A percentile compares a stretch with the other conserved stretches of the same genome.
phyloP scores from a whole-genome alignment of 2,113 vertebrate species.

The Sakesphorus luctuosus region DNA sequence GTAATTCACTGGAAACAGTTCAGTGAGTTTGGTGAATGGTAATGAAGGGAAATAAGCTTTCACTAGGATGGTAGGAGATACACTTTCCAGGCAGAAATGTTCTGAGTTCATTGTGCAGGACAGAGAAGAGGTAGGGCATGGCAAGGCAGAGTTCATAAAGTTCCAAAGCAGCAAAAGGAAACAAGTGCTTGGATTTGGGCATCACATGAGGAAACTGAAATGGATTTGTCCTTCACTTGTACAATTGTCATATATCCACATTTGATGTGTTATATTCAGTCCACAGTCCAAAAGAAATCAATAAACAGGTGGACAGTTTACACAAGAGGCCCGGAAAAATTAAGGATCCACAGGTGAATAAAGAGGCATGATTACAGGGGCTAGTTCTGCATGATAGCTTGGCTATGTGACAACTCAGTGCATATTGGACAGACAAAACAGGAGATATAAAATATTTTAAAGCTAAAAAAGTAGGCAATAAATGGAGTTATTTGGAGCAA shows the following conservation, averaged over 20 bases:
- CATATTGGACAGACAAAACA: not conserved
- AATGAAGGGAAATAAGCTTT: not conserved
- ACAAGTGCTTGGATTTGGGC: not conserved
- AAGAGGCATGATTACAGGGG: not conserved
- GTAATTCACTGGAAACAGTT: not conserved
- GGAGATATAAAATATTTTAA: not conserved
- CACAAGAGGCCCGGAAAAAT: not conserved
- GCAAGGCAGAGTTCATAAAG: not conserved
- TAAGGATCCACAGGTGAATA: not conserved
- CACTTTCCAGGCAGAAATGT: not conserved
- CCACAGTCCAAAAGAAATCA: not conserved
- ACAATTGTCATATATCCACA: not conserved
- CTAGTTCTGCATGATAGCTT: not conserved
- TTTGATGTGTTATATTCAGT: not conserved
- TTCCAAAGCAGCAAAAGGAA: not conserved
- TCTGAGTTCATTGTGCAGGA: not conserved
- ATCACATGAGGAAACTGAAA: not conserved
- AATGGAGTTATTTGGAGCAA: not conserved
- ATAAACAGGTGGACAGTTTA: not conserved
- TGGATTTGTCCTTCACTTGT: not conserved
- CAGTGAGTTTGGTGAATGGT: not conserved
- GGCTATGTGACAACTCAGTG: not conserved
- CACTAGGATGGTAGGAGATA: not conserved
- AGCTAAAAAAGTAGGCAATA: not conserved
- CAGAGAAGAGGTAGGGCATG: not conserved